Base-by-base conservation (phyloP, 2,888 invertebrate species). In the Rhogogaster chlorosoma region DNA sequence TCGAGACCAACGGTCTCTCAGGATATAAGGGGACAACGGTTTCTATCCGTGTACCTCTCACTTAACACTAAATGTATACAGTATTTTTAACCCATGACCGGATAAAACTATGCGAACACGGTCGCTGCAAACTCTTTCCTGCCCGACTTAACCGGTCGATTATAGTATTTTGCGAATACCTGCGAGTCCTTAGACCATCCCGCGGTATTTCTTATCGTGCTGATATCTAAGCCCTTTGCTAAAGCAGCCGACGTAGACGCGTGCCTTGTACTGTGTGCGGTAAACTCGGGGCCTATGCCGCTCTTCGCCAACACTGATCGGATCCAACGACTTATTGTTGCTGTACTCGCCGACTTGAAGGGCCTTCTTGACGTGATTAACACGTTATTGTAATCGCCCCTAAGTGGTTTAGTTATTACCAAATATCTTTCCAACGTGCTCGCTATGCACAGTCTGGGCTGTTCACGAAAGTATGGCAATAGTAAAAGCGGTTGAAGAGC, bases 401-500 rank as follows among this genome's bases (percentile, higher is more conserved):
- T 75, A n/a, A 82, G 80, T 22, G 82, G 64, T 67, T 84, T 85
- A 9, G 86, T 86, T 36, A 71, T 29, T 71, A 85, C 73, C 15
- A 85, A n/a, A 45, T 86, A 84, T n/a, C 84, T 29, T 73, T 84
- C 22, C 36, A 83, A 38, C 64, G 83, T 64, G 67, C 32, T 36
- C n/a, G 86, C 85, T 70, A 84, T 71, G 70, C 88, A 89, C 26
- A 87, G 67, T 12, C 80, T 53, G 29, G 85, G 84, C 22, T 49
- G 86, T 4, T 87, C 84, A 18, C 85, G 83, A 49, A 75, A 75
- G 75, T 49, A 75, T 26, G 49, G 49, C 26, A 75, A 15, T 45
- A 45, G 18, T 29, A 75, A 49, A 75, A 49, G 26, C 6, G 45
- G 75, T 26, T 75, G 75, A 22, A 45, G 29, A 49, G 45, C 49